Evolutionary conservation across 2,113 vertebrate species (phyloP), one percentile per base, ranked within the genome.

Genomic region (Machaerirhynchus nigripectus): DNA sequence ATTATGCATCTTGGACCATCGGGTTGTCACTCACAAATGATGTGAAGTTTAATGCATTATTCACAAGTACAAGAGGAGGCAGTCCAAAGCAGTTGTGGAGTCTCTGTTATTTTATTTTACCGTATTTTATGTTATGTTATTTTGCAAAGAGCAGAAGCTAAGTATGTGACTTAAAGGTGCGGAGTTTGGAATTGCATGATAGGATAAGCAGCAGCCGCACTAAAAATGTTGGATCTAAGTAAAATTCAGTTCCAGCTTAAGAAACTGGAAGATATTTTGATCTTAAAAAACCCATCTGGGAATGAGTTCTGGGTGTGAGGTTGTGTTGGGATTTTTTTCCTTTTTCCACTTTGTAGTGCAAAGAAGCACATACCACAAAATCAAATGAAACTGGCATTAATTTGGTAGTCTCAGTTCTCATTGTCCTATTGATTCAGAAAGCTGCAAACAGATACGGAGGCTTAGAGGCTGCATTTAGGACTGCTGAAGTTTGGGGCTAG

Each of bases 311-410:
- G 64, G 55, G 31, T 81, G 28, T 77, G 46, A 17, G 35, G 21
- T 30, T 40, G 5, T 52, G 44, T 69, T 80, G 28, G 35, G 31
- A 42, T 53, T 44, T 55, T 74, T 63, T 68, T 84, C 49, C 24
- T 49, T 87, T 75, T 85, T 67, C 75, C 76, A 73, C 84, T 97
- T 97, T 94, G 94, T 97, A 94, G 86, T 97, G 88, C 81, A 97
- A 97, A 97, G 82, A 69, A 93, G 64, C n/a, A 1, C 35, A 79
- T 87, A 94, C 44, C 63, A 89, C 78, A 95, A 96, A 96, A 97
- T 97, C 95, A 95, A 88, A 96, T 97, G 81, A 97, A 97, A 85
- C 78, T 93, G 80, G 50, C 71, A 82, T 97, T 97, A 96, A 97
- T 95, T 97, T 97, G 71, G 86, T 78, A 94, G 60, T 84, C 69